Evolutionary conservation across 2,888 invertebrate genomes (phyloP), one percentile per base, ranked within the genome.

Genomic region (Oscheius onirici): DNA sequence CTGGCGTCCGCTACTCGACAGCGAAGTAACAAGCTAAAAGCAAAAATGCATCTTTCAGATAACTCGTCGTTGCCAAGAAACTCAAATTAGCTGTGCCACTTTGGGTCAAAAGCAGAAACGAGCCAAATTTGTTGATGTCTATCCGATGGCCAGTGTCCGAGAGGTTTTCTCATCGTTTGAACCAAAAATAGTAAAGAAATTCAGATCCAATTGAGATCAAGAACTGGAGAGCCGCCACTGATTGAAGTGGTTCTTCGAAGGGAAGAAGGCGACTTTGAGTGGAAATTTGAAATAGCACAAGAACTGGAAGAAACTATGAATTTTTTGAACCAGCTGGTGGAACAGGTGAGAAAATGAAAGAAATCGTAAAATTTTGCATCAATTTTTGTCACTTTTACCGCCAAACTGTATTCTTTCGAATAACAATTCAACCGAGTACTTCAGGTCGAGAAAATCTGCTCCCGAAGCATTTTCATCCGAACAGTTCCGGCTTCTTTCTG

Each of bases 51-150:
- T 17, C 0, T 54, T 68, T 1, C 43, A 68, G 68, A 58, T 69
- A 6, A 60, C 69, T 17, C 46, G 69, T 2, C 46, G 51, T 2
- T 44, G 40, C 6, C 57, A 49, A n/a, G 57, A 60, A 58, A 34
- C 58, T 20, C 46, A 63, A 28, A 51, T 66, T 20, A 58, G 58
- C 17, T 69, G 69, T 24, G 51, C 44, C 11, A 49, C 69, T 22
- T 13, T 69, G 8, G 28, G 34, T 1, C 49, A 28, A 20, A 52
- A 52, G n/a, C 24, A 3, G 20, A 69, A 49, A 58, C 43, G 60
- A 49, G 49, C 57, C 28, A 60, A 60, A 26, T 69, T 69, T 41
- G 40, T 57, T 10, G 69, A 69, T 26, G 57, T 69, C 24, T 69
- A 69, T 40, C 58, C 57, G 15, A 40, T 69, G 69, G 49, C 69